A percentile compares a stretch with the other conserved stretches of the same genome.
Conservation (phyloP, 2,797 vertebrate species). For the Acipenser oxyrinchus region DNA sequence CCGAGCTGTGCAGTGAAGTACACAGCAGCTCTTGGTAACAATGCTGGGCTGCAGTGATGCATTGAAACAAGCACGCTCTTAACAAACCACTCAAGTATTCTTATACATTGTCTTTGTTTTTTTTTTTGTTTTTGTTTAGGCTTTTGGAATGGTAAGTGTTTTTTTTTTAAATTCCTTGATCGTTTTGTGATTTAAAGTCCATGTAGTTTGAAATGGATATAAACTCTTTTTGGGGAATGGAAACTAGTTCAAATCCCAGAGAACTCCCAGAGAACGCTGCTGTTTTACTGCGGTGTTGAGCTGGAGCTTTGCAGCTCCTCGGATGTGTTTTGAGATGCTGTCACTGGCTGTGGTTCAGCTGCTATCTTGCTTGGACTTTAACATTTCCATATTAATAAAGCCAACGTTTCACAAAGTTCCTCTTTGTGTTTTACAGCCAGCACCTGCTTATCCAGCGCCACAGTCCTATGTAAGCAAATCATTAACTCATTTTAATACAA, state of each 20-base stretch:
- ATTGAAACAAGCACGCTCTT: conserved; percentile 21
- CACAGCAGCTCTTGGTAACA: too few relatives aligned
- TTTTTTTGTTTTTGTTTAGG: background rate
- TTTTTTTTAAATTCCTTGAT: background rate
- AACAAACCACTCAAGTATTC: too few relatives aligned
- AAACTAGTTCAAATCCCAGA: too few relatives aligned
- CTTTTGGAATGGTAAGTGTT: background rate
- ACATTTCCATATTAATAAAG: background rate
- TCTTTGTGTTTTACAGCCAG: conserved; percentile 10
- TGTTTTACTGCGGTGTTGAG: conserved; percentile 21
- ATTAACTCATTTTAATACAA: background rate
- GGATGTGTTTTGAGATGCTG: background rate
- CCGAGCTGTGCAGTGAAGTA: too few relatives aligned
- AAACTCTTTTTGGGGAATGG: too few relatives aligned
- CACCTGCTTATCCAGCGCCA: conserved; percentile 18
- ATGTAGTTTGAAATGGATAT: too few relatives aligned
- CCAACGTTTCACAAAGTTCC: background rate
- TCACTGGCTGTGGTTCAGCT: background rate
- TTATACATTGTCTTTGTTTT: background rate
- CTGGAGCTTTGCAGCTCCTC: background rate
- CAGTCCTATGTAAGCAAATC: conserved; percentile 25
- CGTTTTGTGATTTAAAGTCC: too few relatives aligned
- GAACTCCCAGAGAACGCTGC: conserved; percentile 15
- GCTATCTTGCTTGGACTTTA: background rate
- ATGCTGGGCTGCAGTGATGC: too few relatives aligned